phyloP scores from a whole-genome alignment of 2,113 vertebrate genomes.

The Labeo rohita region DNA sequence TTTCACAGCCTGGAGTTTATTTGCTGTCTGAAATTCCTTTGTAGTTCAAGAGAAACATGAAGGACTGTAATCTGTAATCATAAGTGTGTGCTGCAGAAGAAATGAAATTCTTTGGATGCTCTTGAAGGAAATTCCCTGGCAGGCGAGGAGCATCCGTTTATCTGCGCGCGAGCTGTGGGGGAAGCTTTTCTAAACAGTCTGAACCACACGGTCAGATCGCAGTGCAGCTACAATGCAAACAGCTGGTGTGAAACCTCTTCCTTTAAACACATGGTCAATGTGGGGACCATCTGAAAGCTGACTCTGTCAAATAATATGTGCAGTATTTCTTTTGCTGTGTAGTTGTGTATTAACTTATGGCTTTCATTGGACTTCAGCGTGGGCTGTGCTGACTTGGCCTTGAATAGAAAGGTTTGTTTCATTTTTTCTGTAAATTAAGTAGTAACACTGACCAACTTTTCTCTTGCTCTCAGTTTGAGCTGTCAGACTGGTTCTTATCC shows the following conservation, averaged over 20 bases:
- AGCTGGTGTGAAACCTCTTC: constrained; percentile 20
- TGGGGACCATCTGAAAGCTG: constrained; percentile 30
- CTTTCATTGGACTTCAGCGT: neutral
- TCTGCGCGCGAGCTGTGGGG: neutral
- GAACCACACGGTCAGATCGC: neutral
- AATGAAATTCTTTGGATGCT: constrained; percentile 44
- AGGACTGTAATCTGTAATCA: neutral
- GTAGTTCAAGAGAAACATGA: constrained; percentile 4
- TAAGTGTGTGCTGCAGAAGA: constrained; percentile 21
- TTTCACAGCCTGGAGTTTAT: constrained; percentile 18
- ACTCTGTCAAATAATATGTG: neutral
- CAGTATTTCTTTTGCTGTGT: neutral
- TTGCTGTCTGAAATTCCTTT: constrained; percentile 12
- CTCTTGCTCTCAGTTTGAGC: neutral
- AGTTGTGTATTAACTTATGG: neutral
- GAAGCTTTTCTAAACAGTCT: constrained; percentile 6
- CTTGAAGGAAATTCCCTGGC: constrained; percentile 47
- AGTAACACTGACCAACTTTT: neutral
- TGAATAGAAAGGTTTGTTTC: neutral
- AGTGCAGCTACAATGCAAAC: constrained; percentile 11
- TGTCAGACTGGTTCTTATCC: neutral
- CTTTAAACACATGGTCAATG: constrained; percentile 44
- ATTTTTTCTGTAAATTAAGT: neutral
- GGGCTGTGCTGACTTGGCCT: neutral
- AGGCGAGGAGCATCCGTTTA: constrained; percentile 6